Percentiles rank a stretch among this genome's conserved stretches.
These are phyloP conservation scores for Artemia sinica DNA, from an alignment of 2,888 invertebrate genomes.

Conservation along the genomic window DNA sequence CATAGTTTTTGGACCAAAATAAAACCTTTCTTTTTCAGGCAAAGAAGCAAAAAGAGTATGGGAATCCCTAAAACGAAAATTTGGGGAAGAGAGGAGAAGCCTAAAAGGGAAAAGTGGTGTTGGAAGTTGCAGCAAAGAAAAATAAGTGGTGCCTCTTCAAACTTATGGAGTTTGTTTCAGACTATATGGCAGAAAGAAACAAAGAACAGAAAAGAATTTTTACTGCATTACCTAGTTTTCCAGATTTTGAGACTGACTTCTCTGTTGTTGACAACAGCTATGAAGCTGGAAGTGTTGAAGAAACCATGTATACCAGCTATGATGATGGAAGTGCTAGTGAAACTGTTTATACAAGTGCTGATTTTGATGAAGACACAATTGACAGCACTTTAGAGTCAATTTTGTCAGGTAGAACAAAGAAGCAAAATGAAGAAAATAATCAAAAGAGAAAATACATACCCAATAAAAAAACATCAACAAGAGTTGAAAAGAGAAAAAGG, in stretches of 20 bases:
- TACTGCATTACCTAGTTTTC: not conserved
- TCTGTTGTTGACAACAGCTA: not conserved
- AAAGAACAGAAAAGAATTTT: conserved; percentile 4
- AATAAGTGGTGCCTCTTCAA: conserved; percentile 9
- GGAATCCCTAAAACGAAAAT: not conserved
- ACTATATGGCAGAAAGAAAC: not conserved
- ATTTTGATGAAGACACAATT: no score
- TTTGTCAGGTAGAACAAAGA: no score
- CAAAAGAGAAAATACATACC: no score
- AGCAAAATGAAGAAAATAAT: no score
- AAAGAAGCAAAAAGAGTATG: conserved; percentile 4
- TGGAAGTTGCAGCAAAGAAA: not conserved
- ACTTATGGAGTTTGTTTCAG: conserved; percentile 1
- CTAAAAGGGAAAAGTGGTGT: not conserved
- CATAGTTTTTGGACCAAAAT: not conserved
- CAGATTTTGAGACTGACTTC: conserved; percentile 2
- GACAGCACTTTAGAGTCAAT: no score
- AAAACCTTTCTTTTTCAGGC: not conserved
- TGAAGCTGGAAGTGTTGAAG: not conserved
- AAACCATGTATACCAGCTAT: no score
- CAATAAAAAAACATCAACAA: not conserved
- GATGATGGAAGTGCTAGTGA: no score
- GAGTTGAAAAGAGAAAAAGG: not conserved
- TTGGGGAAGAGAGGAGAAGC: conserved; percentile 8
- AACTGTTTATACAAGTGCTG: no score